These are phyloP conservation scores for Limnephilus lunatus DNA, from an alignment of 2,888 invertebrate genomes.

Conservation along the genomic window DNA sequence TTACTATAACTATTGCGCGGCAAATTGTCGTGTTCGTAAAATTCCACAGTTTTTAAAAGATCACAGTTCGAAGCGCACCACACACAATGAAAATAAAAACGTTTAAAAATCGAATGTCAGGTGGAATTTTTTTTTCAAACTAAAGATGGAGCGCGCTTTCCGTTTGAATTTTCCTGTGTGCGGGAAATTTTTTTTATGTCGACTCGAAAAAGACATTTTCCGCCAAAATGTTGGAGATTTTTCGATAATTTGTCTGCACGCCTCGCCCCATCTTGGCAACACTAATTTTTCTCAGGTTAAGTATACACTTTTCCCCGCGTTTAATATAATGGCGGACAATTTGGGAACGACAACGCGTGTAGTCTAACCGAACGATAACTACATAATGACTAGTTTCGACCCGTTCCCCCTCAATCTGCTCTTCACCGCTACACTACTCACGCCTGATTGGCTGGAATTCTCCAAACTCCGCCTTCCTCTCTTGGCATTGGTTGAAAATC, in stretches of 20 bases:
- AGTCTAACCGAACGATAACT: conserved; percentile 66
- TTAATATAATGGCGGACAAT: conserved; percentile 54
- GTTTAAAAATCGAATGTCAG: neutral
- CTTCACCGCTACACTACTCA: conserved; percentile 14
- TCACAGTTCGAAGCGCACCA: neutral
- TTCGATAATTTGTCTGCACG: conserved; percentile 15
- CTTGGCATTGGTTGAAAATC: conserved; percentile 40
- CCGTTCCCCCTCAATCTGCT: conserved; percentile 66
- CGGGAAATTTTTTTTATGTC: neutral
- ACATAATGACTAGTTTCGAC: conserved; percentile 64
- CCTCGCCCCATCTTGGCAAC: conserved; percentile 7
- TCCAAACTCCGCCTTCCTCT: conserved; percentile 68
- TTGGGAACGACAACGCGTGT: conserved; percentile 67
- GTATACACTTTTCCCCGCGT: conserved; percentile 56
- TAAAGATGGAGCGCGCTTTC: neutral
- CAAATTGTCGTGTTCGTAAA: neutral
- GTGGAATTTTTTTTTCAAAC: neutral
- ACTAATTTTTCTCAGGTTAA: conserved; percentile 50
- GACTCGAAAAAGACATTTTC: neutral
- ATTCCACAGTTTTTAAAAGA: neutral
- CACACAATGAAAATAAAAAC: neutral
- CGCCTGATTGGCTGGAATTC: conserved; percentile 68
- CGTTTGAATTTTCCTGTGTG: neutral
- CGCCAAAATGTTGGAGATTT: neutral
- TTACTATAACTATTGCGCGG: neutral